Evolutionary conservation across 2,797 vertebrate species (phyloP), one percentile per base, ranked within the genome.

Genomic region (Hydrolagus colliei): DNA sequence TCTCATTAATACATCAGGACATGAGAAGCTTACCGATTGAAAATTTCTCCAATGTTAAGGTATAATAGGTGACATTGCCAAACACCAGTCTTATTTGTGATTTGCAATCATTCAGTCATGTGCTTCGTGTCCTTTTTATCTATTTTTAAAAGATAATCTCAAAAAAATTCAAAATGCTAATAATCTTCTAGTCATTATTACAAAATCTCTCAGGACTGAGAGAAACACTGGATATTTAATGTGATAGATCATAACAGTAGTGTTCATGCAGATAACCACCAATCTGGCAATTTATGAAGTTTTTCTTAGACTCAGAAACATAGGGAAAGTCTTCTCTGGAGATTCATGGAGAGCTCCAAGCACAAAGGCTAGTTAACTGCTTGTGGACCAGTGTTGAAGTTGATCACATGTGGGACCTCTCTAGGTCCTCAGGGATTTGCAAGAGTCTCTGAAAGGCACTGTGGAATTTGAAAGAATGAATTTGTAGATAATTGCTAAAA

Each of bases 11-110:
- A 41, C 32, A 82, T 16, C 79, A 71, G 62, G 32, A 82, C 65
- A 84, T 71, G 79, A 68, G 68, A 18, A 63, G 68, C 41, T 71
- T 41, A 52, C 65, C 41, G 79, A 84, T 82, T 41, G 16, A 84
- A 84, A 32, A 35, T 10, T 68, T 27, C 65, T 84, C 22, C 4
- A 35, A 5, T 71, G 62, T 18, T 68, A 63, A 41, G 4, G 32
- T 68, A 84, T n/a, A 71, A 82, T 67, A 27, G 63, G 27, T 68
- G 63, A 67, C 78, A 82, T 82, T 82, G 78, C 78, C 76, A 65
- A 84, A 52, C 16, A 41, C 1, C 65, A 41, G 32, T 71, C 14
- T 59, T 77, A 59, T 61, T 61, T 16, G 52, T 71, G 65, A 84
- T 12, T 35, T 68, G 9, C 52, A 11, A 16, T 20, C 68, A 16